These are phyloP conservation scores for Pseudocheirus occidentalis DNA, from an alignment of 2,797 vertebrate species.

Conservation along the genomic window DNA sequence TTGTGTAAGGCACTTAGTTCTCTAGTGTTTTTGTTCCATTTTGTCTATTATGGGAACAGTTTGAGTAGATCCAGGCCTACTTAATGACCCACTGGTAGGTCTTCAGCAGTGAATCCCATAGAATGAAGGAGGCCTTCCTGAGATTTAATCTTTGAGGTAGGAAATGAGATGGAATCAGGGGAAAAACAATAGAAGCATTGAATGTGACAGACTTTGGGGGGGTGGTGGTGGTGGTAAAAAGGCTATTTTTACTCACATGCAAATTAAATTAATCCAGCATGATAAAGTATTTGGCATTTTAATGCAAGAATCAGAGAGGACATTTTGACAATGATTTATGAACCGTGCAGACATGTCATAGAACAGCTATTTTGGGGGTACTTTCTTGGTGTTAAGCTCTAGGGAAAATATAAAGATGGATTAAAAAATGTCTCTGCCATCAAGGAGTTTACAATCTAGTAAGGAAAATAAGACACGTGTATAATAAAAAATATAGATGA, in stretches of 20 bases:
- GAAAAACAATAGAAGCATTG: conserved; percentile 1
- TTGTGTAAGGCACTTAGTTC: not conserved
- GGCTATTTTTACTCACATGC: conserved; percentile 23
- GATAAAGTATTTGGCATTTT: conserved; percentile 40
- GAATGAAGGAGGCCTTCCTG: conserved; percentile 4
- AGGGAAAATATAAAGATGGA: not conserved
- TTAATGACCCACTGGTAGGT: not conserved
- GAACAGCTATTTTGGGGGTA: not conserved
- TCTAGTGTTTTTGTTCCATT: not conserved
- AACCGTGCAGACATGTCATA: not conserved
- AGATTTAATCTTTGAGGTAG: not conserved
- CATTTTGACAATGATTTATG: conserved; percentile 8
- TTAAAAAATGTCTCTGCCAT: not conserved
- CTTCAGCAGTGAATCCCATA: not conserved
- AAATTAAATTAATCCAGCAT: conserved; percentile 25
- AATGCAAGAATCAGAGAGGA: conserved; percentile 10
- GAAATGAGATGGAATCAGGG: not conserved
- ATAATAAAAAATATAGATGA: not conserved
- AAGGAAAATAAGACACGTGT: not conserved
- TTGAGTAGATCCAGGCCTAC: not conserved
- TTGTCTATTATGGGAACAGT: not conserved
- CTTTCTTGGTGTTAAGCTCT: not conserved
- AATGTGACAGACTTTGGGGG: not conserved
- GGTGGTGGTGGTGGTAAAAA: not conserved
- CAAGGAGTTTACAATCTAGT: not conserved